Evolutionary conservation across 2,797 vertebrate species (phyloP).

Genomic region (Clamator glandarius): DNA sequence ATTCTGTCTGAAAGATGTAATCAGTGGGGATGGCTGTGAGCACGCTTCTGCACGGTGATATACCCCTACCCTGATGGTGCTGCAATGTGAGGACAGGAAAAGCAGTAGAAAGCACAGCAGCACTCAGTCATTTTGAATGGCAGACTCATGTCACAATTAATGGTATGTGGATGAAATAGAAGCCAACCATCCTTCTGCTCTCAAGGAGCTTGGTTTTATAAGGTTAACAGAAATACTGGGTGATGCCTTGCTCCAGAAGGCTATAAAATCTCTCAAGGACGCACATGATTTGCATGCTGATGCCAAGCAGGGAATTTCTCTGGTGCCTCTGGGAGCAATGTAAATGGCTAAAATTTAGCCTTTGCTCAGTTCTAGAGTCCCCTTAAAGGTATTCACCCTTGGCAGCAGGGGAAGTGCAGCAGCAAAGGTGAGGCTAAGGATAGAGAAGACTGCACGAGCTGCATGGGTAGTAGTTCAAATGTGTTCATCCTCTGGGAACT

Average conservation of each 20-base stretch:
- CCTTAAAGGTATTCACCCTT: background rate
- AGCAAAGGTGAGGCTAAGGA: background rate
- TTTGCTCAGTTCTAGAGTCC: background rate
- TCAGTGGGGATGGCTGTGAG: background rate
- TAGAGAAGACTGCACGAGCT: fast-evolving
- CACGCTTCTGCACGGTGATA: background rate
- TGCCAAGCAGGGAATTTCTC: background rate
- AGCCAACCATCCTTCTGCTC: background rate
- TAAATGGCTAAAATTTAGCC: background rate
- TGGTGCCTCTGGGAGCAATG: background rate
- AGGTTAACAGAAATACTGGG: background rate
- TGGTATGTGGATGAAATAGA: background rate
- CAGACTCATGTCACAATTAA: background rate
- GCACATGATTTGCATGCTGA: background rate
- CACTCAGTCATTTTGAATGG: background rate
- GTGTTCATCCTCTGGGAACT: background rate
- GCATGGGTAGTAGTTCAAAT: background rate
- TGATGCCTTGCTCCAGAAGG: background rate
- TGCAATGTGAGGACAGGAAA: background rate
- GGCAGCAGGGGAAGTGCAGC: background rate
- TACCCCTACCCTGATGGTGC: too few relatives aligned
- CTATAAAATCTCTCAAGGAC: background rate
- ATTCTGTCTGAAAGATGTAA: background rate
- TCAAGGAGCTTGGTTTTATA: background rate
- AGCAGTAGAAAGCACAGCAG: background rate